Percentiles rank a stretch among this genome's conserved stretches.
These are phyloP conservation scores for Ooceraea biroi DNA, from an alignment of 1,140 invertebrate genomes.

Conservation along the genomic window DNA sequence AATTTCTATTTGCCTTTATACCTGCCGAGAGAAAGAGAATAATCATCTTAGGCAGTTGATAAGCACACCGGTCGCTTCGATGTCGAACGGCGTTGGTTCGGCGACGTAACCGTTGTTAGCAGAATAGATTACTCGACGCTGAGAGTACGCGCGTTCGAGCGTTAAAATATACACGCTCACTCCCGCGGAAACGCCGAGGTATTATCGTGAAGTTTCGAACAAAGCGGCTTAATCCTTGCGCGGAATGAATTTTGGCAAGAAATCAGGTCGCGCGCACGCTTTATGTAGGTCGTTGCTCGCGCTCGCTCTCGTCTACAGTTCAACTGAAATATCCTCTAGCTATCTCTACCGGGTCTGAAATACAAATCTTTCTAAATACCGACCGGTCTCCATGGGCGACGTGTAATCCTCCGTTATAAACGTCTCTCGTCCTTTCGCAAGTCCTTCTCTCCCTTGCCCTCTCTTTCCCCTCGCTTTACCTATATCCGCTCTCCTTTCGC, in stretches of 20 bases:
- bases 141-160: constrained; percentile 24
- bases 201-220: constrained; percentile 60
- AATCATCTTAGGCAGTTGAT: constrained; percentile 54
- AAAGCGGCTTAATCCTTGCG: constrained; percentile 58
- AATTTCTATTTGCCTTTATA: constrained; percentile 32
- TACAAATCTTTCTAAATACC: constrained; percentile 57
- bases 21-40: constrained; percentile 9
- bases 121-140: constrained; percentile 37
- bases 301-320: constrained; percentile 27
- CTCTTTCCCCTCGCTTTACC: not conserved
- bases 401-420: constrained; percentile 56
- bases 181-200: constrained; percentile 37
- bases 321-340: constrained; percentile 34
- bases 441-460: constrained; percentile 7
- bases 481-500: not conserved
- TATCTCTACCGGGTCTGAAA: constrained; percentile 40
- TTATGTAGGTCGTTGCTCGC: constrained; percentile 24
- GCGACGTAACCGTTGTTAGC: constrained; percentile 19
- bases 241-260: constrained; percentile 61
- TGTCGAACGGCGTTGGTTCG: constrained; percentile 12
- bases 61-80: constrained; percentile 26
- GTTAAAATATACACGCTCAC: constrained; percentile 56
- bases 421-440: not conserved
- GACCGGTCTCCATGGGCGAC: constrained; percentile 38
- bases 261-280: constrained; percentile 46